phyloP scores from a whole-genome alignment of 2,113 vertebrate genomes.

The Piliocolobus tephrosceles region DNA sequence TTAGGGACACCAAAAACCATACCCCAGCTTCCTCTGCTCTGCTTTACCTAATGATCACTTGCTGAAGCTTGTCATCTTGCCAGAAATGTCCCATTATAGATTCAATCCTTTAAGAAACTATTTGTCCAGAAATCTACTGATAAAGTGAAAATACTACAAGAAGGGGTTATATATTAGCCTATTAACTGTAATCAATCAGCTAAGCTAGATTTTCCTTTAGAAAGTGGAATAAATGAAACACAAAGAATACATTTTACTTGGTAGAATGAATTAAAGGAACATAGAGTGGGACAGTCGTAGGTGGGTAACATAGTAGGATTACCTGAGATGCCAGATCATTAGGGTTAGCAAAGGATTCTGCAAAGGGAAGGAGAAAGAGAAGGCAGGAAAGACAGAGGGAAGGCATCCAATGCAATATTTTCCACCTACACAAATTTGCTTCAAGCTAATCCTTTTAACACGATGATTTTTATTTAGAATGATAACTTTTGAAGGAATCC shows the following conservation, averaged over 20 bases:
- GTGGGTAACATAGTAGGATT: neutral
- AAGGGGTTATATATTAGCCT: neutral
- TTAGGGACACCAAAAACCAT: neutral
- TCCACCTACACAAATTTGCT: neutral
- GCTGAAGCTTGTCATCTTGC: neutral
- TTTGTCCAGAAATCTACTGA: neutral
- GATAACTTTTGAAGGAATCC: neutral
- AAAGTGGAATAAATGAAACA: neutral
- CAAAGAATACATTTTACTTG: neutral
- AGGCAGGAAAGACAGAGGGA: neutral
- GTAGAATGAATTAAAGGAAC: neutral
- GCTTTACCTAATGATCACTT: neutral
- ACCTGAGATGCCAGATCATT: neutral
- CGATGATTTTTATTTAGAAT: neutral
- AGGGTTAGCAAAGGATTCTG: neutral
- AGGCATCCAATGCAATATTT: neutral
- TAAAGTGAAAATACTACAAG: slow-evolving; percentile 13
- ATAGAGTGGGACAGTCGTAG: neutral
- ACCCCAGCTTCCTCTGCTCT: neutral
- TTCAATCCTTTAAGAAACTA: neutral
- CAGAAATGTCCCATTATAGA: slow-evolving; percentile 24
- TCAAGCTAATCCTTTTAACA: neutral
- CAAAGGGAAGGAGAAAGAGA: neutral
- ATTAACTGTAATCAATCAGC: neutral
- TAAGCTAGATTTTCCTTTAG: neutral